Percentiles rank a stretch among this genome's conserved stretches.
phyloP scores from a whole-genome alignment of 2,113 vertebrate genomes.

The Hemicordylus capensis region DNA sequence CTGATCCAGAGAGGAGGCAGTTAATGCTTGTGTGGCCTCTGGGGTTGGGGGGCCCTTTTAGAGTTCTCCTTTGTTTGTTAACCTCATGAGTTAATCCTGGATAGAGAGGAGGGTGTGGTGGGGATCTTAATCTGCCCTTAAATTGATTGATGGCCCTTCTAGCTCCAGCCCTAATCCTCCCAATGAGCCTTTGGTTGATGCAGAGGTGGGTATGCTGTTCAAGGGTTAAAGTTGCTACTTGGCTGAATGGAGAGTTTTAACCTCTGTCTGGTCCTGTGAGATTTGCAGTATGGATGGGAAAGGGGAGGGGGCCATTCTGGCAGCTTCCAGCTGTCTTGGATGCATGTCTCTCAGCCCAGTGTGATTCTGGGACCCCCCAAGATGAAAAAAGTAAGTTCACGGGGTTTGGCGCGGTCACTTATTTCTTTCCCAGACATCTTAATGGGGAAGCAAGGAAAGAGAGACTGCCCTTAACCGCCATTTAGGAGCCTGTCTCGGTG shows the following conservation, averaged over 20 bases:
- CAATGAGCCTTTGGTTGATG: background rate
- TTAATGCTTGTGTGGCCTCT: background rate
- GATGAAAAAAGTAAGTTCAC: background rate
- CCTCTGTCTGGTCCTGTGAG: background rate
- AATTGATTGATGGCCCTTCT: background rate
- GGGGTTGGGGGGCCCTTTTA: background rate
- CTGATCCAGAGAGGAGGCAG: background rate
- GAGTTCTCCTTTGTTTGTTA: background rate
- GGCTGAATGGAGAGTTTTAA: background rate
- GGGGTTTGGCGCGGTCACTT: background rate
- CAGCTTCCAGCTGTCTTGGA: background rate
- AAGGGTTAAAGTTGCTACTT: slow-evolving; percentile 3
- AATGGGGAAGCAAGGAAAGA: slow-evolving; percentile 17
- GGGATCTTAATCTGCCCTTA: background rate
- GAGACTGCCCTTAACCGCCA: background rate
- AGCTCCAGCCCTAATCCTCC: background rate
- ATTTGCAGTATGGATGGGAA: background rate
- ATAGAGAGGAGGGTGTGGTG: background rate
- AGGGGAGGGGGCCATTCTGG: background rate
- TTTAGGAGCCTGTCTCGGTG: background rate
- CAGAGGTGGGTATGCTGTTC: background rate
- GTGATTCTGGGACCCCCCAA: slow-evolving; percentile 1
- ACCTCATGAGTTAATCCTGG: background rate
- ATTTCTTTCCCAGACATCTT: slow-evolving; percentile 4
- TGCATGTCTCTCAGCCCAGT: background rate